A percentile compares a stretch with the other conserved stretches of the same genome.
Conservation (phyloP, 2,113 vertebrate species). For the Pelecanoides urinatrix region DNA sequence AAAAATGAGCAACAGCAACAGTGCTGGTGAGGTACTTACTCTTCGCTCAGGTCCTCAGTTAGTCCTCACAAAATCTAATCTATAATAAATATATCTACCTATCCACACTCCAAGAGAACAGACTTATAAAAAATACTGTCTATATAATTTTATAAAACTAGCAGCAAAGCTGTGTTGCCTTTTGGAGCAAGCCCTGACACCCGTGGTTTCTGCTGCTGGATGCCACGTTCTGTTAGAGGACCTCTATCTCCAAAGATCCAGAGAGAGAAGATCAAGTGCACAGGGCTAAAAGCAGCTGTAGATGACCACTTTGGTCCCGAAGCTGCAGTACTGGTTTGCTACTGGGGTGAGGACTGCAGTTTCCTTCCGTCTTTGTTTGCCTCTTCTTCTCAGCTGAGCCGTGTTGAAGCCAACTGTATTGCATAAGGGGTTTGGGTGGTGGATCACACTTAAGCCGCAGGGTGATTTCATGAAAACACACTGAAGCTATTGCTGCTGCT, state of each 20-base stretch:
- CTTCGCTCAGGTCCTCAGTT: neutral
- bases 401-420: neutral
- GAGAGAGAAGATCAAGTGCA: neutral
- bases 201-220: neutral
- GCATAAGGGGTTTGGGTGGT: neutral
- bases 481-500: neutral
- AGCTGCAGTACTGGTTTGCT: neutral
- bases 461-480: neutral
- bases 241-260: neutral
- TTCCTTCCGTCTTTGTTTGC: neutral
- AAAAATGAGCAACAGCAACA: neutral
- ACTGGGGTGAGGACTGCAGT: neutral
- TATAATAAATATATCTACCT: neutral
- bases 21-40: neutral
- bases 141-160: neutral
- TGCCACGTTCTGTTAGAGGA: neutral
- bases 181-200: neutral
- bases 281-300: neutral
- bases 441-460: neutral
- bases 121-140: neutral
- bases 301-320: neutral
- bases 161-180: neutral
- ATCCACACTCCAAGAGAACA: neutral
- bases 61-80: neutral
- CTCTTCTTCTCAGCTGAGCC: neutral